Percentiles rank a stretch among this genome's conserved stretches.
Conservation (phyloP, 2,797 vertebrate genomes). For the Acanthornis magna region DNA sequence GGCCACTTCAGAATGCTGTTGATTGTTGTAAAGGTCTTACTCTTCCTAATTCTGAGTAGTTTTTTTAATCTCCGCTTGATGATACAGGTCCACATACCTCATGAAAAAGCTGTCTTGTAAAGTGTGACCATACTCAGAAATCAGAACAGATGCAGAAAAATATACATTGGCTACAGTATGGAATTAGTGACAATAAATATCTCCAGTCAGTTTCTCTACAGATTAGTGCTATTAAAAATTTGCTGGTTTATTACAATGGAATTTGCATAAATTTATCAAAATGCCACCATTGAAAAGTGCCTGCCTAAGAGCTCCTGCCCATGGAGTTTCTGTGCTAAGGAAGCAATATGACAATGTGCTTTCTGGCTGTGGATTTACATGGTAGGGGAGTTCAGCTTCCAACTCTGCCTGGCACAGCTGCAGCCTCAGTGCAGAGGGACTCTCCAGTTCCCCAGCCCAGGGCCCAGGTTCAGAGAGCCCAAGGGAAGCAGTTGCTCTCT, state of each 20-base stretch:
- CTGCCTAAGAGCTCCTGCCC: background rate
- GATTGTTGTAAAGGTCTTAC: background rate
- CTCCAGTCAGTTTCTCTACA: background rate
- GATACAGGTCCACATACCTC: background rate
- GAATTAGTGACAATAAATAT: background rate
- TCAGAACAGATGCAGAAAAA: background rate
- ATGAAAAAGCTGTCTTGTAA: background rate
- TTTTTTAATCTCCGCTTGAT: background rate
- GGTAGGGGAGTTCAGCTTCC: background rate
- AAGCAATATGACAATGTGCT: rapidly evolving
- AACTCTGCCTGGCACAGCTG: background rate
- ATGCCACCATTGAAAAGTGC: background rate
- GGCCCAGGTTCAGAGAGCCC: background rate
- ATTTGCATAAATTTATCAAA: background rate
- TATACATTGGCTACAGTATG: no score
- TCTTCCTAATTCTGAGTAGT: background rate
- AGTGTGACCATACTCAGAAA: background rate
- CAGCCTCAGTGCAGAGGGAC: background rate
- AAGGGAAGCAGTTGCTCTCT: background rate
- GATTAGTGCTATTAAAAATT: background rate
- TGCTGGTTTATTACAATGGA: background rate
- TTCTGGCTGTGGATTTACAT: background rate
- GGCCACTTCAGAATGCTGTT: background rate
- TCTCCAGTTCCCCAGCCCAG: background rate
- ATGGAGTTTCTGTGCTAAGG: background rate